Evolutionary conservation across 2,888 invertebrate genomes (phyloP).

Genomic region (Tetanocera ferruginea): DNA sequence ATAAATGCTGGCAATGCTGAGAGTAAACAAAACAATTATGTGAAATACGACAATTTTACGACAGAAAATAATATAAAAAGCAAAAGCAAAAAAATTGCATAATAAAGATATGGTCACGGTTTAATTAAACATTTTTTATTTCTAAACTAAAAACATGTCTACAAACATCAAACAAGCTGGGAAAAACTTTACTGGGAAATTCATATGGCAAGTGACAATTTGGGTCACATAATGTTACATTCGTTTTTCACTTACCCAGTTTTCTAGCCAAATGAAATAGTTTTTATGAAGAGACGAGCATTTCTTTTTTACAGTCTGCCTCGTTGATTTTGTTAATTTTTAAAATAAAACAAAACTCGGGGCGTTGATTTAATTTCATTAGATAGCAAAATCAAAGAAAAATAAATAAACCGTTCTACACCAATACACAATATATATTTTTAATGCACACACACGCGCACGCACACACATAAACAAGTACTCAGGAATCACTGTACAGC

Average conservation of each 20-base stretch:
- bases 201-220: no score
- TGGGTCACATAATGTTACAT: no score
- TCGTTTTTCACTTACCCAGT: no score
- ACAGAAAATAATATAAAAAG: no score
- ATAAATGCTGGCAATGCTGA: conserved; percentile 19
- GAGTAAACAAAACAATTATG: conserved; percentile 10
- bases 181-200: no score
- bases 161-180: no score
- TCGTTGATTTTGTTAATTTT: neutral
- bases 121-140: no score
- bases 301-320: neutral
- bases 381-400: neutral
- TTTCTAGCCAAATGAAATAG: no score
- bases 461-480: neutral
- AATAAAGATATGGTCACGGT: no score
- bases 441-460: neutral
- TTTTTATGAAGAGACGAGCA: neutral
- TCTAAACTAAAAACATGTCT: no score
- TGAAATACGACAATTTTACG: no score
- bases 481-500: conserved; percentile 10
- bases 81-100: no score
- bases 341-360: neutral
- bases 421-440: neutral
- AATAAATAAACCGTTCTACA: neutral
- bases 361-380: neutral